These are phyloP conservation scores for Ametastegia equiseti DNA, from an alignment of 2,888 invertebrate genomes.

Conservation along the genomic window DNA sequence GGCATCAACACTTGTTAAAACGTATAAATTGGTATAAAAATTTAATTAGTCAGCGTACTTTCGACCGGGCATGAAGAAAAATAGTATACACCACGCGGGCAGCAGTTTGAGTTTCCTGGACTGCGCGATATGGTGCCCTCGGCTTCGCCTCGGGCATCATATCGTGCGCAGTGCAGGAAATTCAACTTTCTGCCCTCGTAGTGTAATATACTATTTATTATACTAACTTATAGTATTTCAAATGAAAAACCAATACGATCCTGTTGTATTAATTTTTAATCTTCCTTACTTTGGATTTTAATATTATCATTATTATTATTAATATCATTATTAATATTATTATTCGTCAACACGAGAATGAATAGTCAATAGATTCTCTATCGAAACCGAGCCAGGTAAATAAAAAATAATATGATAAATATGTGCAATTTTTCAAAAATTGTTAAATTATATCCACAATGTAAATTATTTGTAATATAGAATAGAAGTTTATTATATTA, in stretches of 20 bases:
- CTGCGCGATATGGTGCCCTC: too few species aligned
- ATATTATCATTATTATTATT: not conserved
- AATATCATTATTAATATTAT: not conserved
- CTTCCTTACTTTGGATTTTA: not conserved
- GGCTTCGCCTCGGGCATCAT: too few species aligned
- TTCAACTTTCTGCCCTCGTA: too few species aligned
- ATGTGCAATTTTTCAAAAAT: slow-evolving; percentile 48
- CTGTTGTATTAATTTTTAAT: slow-evolving; percentile 22
- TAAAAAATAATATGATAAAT: not conserved
- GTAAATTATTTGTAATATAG: slow-evolving; percentile 49
- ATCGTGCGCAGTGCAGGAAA: too few species aligned
- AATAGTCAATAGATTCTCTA: slow-evolving; percentile 47
- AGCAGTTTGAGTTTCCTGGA: too few species aligned
- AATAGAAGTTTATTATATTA: slow-evolving; percentile 44
- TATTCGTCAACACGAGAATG: slow-evolving; percentile 37
- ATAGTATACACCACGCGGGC: too few species aligned
- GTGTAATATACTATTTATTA: too few species aligned
- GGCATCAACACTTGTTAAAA: too few species aligned
- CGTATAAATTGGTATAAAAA: too few species aligned
- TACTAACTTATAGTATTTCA: not conserved
- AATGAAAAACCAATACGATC: not conserved
- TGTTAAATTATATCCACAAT: slow-evolving; percentile 44
- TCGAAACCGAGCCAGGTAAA: slow-evolving; percentile 50
- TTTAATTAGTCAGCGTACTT: too few species aligned
- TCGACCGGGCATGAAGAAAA: too few species aligned